Conservation (phyloP, 2,888 invertebrate species). For the Caenorhabditis doughertyi region DNA sequence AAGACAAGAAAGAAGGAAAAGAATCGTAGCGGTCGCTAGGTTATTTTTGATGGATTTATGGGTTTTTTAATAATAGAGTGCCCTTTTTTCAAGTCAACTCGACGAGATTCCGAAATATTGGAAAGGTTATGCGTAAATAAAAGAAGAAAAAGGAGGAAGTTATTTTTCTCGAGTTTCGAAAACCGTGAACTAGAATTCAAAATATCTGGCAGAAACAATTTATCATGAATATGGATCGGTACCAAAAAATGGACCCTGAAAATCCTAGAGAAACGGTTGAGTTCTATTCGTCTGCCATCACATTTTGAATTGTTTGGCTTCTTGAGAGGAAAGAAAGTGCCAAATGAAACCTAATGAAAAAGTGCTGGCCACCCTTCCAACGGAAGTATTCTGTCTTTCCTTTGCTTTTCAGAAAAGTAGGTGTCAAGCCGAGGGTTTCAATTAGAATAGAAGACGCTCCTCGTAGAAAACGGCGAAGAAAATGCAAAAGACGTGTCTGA, state of each 20-base stretch:
- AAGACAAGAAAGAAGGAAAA: constrained; percentile 12
- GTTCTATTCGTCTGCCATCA: too few relatives aligned
- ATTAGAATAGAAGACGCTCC: constrained; percentile 39
- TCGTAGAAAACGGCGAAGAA: constrained; percentile 27
- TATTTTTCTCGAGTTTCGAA: neutral
- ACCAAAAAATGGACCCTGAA: too few relatives aligned
- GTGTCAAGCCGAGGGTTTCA: constrained; percentile 51
- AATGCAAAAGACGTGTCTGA: constrained; percentile 36
- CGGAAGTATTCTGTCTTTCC: constrained; percentile 35
- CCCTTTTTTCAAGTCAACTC: neutral
- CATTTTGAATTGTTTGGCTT: neutral
- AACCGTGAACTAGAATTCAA: too few relatives aligned
- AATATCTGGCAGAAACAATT: too few relatives aligned
- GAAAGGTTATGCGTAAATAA: neutral
- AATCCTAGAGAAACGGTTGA: too few relatives aligned
- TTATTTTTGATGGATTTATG: constrained; percentile 53
- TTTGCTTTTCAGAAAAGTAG: constrained; percentile 14
- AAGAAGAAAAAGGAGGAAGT: neutral
- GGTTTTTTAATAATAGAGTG: constrained; percentile 54
- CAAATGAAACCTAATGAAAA: constrained; percentile 8
- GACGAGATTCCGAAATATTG: neutral
- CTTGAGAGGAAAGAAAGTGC: neutral
- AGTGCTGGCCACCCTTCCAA: neutral
- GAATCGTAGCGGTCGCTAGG: constrained; percentile 40
- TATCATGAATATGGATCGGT: too few relatives aligned